A percentile compares a stretch with the other conserved stretches of the same genome.
Evolutionary conservation across 2,888 invertebrate species (phyloP).

Genomic region (Pteria penguin): DNA sequence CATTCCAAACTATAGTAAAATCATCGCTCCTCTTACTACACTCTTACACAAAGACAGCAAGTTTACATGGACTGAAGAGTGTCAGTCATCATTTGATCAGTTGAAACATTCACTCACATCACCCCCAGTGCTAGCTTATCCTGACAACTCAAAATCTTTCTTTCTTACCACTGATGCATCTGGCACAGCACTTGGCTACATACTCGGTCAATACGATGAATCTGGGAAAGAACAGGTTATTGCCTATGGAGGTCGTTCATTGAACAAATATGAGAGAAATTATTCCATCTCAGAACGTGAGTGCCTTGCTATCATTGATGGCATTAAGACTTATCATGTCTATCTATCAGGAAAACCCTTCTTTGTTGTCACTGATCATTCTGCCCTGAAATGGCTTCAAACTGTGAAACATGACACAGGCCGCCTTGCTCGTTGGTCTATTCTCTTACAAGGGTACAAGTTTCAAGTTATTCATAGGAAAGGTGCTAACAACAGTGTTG

Average conservation of each 20-base stretch:
- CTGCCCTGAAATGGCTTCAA: too few relatives aligned
- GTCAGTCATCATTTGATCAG: conserved; percentile 24
- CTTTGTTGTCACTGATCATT: conserved; percentile 19
- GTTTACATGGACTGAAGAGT: conserved; percentile 37
- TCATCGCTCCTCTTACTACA: conserved; percentile 35
- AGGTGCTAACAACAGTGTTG: conserved; percentile 10
- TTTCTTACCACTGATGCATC: conserved; percentile 32
- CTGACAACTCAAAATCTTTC: conserved; percentile 12
- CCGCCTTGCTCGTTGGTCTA: conserved; percentile 10
- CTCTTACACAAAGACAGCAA: conserved; percentile 35
- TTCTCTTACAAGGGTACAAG: conserved; percentile 10
- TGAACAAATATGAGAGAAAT: conserved; percentile 2
- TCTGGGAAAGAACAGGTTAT: conserved; percentile 34
- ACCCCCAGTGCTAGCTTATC: conserved; percentile 23
- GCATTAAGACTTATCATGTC: conserved; percentile 16
- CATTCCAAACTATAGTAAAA: conserved; percentile 35
- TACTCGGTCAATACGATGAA: conserved; percentile 48
- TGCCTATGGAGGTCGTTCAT: conserved; percentile 9
- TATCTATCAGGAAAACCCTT: conserved; percentile 14
- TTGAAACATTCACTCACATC: conserved; percentile 18
- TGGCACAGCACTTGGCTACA: conserved; percentile 42
- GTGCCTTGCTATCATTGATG: conserved; percentile 15
- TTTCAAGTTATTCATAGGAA: conserved; percentile 3
- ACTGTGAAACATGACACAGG: conserved; percentile 20
- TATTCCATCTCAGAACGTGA: conserved; percentile 10